Evolutionary conservation across 2,797 vertebrate genomes (phyloP).

Genomic region (Parambassis ranga): DNA sequence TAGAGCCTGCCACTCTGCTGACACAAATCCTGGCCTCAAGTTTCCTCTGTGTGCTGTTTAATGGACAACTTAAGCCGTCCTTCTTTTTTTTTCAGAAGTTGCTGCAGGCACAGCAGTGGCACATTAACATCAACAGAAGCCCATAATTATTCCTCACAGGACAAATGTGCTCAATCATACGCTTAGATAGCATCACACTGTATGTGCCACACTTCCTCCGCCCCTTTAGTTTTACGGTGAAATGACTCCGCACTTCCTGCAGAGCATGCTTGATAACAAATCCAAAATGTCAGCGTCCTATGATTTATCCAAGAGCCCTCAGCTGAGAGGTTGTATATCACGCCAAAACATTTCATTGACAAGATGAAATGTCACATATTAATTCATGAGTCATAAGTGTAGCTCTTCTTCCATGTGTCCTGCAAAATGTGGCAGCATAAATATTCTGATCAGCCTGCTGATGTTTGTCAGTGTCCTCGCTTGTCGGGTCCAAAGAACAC

Average conservation of each 20-base stretch:
- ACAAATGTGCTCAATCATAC: slow-evolving; percentile 59
- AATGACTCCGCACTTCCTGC: slow-evolving; percentile 53
- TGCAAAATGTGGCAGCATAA: slow-evolving; percentile 24
- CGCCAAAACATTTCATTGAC: slow-evolving; percentile 52
- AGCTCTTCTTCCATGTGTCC: background rate
- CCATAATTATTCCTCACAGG: slow-evolving; percentile 43
- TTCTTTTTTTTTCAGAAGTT: slow-evolving; percentile 27
- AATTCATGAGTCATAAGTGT: slow-evolving; percentile 47
- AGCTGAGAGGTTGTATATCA: slow-evolving; percentile 54
- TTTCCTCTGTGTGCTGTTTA: slow-evolving; percentile 23
- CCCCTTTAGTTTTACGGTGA: slow-evolving; percentile 40
- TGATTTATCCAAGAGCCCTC: slow-evolving; percentile 56
- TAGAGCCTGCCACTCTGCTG: slow-evolving; percentile 17
- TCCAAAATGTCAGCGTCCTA: slow-evolving; percentile 62
- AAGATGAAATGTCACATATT: slow-evolving; percentile 64
- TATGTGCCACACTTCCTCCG: slow-evolving; percentile 23
- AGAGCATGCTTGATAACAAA: slow-evolving; percentile 47
- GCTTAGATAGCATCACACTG: slow-evolving; percentile 59
- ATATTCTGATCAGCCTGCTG: slow-evolving; percentile 26
- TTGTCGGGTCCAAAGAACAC: background rate
- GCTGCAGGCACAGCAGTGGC: slow-evolving; percentile 27
- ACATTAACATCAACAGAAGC: slow-evolving; percentile 39
- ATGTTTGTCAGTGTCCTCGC: slow-evolving; percentile 9
- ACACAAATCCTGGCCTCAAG: slow-evolving; percentile 43
- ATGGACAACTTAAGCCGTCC: slow-evolving; percentile 44